phyloP scores from a whole-genome alignment of 37 sponge, comb jelly and placozoan species.

The Aplysina aerophoba region DNA sequence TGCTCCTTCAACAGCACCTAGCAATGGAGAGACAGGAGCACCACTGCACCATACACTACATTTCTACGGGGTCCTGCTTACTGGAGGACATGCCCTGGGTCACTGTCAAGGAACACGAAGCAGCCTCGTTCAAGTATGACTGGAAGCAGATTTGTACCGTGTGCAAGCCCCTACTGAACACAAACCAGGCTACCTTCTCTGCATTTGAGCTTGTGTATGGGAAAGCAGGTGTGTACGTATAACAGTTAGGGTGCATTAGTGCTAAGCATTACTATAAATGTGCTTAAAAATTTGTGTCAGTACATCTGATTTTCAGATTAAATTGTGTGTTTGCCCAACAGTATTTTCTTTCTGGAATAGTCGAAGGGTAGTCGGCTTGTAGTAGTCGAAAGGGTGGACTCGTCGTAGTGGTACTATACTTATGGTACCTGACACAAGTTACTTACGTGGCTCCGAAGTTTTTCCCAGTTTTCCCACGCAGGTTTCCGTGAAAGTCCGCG shows the following conservation, averaged over 20 bases:
- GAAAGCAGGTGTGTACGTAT: slow-evolving; percentile 24
- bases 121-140: background rate
- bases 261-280: too few relatives aligned
- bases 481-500: too few relatives aligned
- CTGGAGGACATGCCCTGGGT: slow-evolving; percentile 82
- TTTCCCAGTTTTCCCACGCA: too few relatives aligned
- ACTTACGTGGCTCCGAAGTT: too few relatives aligned
- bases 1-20: slow-evolving; percentile 58
- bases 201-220: slow-evolving; percentile 69
- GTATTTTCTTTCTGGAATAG: too few relatives aligned
- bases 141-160: background rate
- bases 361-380: too few relatives aligned
- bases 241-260: background rate
- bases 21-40: slow-evolving; percentile 27
- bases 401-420: too few relatives aligned
- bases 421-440: too few relatives aligned
- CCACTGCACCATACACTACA: slow-evolving; percentile 51
- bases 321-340: too few relatives aligned
- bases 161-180: background rate
- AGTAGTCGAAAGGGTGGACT: too few relatives aligned
- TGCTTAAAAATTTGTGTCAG: too few relatives aligned
- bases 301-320: too few relatives aligned
- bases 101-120: slow-evolving; percentile 66
- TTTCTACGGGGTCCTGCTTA: slow-evolving; percentile 72
- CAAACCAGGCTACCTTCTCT: slow-evolving; percentile 28